These are phyloP conservation scores for Cancer borealis DNA, from an alignment of 2,888 invertebrate genomes.

Conservation along the genomic window DNA sequence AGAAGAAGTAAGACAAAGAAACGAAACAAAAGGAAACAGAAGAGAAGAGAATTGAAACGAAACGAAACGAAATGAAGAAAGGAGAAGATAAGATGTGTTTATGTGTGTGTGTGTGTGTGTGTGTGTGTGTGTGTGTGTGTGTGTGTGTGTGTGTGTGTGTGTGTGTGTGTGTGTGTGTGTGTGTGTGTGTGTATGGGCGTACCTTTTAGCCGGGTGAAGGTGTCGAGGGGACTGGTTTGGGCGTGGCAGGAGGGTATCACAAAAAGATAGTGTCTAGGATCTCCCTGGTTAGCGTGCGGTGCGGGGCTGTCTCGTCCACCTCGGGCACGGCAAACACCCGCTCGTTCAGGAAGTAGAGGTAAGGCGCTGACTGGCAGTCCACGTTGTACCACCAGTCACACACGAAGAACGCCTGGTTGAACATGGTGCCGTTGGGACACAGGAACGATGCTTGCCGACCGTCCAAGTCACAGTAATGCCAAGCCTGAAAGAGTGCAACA, in stretches of 20 bases:
- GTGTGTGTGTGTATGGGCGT: neutral
- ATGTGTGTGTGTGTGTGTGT: neutral
- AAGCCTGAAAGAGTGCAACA: constrained; percentile 53
- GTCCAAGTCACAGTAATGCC: constrained; percentile 76
- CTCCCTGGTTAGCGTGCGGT: constrained; percentile 72
- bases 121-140: neutral
- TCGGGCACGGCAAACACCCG: constrained; percentile 68
- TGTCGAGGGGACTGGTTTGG: neutral
- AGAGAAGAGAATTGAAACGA: too few relatives aligned
- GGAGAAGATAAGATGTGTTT: neutral
- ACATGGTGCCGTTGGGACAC: constrained; percentile 77
- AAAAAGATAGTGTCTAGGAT: constrained; percentile 75
- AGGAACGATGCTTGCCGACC: constrained; percentile 76
- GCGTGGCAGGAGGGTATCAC: constrained; percentile 3
- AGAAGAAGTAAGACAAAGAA: too few relatives aligned
- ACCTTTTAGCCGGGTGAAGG: neutral
- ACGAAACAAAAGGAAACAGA: too few relatives aligned
- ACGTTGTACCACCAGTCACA: constrained; percentile 77
- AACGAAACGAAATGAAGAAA: neutral
- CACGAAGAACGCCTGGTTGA: constrained; percentile 77
- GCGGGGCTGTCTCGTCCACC: constrained; percentile 69
- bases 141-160: neutral
- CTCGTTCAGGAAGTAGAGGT: constrained; percentile 76
- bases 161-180: neutral
- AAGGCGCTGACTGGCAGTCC: constrained; percentile 74